Conservation (phyloP, 2,797 vertebrate genomes). For the Threskiornis aethiopicus region DNA sequence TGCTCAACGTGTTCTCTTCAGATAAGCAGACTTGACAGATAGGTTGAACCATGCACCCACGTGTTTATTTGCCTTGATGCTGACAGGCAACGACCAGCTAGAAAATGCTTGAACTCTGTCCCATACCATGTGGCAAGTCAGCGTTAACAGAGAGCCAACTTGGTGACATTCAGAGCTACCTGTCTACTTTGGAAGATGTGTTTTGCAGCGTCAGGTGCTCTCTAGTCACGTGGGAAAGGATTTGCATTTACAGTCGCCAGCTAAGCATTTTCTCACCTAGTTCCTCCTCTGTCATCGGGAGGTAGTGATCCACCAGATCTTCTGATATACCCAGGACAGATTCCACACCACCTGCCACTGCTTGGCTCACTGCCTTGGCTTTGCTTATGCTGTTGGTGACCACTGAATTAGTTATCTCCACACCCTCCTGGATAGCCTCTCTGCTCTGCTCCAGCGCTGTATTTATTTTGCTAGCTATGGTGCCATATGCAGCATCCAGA, state of each 20-base stretch:
- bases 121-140: background rate
- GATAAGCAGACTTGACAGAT: background rate
- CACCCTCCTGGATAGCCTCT: constrained; percentile 79
- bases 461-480: constrained; percentile 83
- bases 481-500: constrained; percentile 71
- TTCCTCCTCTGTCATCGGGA: constrained; percentile 88
- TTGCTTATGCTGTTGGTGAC: constrained; percentile 82
- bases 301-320: constrained; percentile 88
- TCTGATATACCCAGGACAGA: constrained; percentile 85
- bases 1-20: background rate
- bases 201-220: background rate
- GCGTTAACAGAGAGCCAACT: background rate
- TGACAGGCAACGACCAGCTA: background rate
- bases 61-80: background rate
- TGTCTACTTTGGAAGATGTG: background rate
- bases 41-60: background rate
- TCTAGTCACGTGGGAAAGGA: background rate
- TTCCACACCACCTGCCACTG: constrained; percentile 85
- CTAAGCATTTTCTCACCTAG: constrained; percentile 83
- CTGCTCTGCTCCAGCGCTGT: constrained; percentile 79
- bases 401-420: constrained; percentile 82
- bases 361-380: constrained; percentile 66
- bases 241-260: background rate
- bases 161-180: constrained; percentile 15
- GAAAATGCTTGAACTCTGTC: background rate